These are phyloP conservation scores for Ips typographus DNA, from an alignment of 1,140 invertebrate species.

Conservation along the genomic window DNA sequence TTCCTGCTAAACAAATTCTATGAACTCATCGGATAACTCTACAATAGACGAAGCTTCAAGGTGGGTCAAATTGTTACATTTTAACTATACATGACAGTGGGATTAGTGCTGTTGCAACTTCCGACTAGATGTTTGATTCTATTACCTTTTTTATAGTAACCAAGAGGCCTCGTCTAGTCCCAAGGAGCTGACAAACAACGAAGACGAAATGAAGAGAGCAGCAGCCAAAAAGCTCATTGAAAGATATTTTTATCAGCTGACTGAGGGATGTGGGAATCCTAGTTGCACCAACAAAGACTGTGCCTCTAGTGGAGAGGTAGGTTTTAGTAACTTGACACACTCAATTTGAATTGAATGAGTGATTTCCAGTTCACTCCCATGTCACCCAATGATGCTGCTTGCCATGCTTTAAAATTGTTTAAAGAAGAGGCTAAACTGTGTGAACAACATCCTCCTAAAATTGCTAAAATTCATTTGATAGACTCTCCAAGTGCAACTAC, in stretches of 20 bases:
- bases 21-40: constrained; percentile 48
- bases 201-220: constrained; percentile 81
- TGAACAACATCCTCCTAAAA: constrained; percentile 73
- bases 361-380: constrained; percentile 64
- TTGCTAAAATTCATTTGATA: constrained; percentile 59
- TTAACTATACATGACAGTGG: not conserved
- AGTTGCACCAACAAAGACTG: constrained; percentile 83
- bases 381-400: constrained; percentile 85
- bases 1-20: constrained; percentile 44
- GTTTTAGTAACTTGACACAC: not conserved
- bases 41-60: constrained; percentile 51
- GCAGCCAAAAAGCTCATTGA: constrained; percentile 87
- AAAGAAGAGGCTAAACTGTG: constrained; percentile 81
- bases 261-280: constrained; percentile 85
- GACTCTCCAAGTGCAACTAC: constrained; percentile 33
- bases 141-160: constrained; percentile 37
- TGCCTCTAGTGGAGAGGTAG: constrained; percentile 83
- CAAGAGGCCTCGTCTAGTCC: constrained; percentile 51
- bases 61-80: constrained; percentile 37
- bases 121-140: constrained; percentile 11
- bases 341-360: not conserved
- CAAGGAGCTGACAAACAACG: constrained; percentile 40
- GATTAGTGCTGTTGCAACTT: not conserved
- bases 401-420: constrained; percentile 82
- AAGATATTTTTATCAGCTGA: constrained; percentile 89